Evolutionary conservation across 2,113 vertebrate genomes (phyloP).

Genomic region (Platysteira castanea): DNA sequence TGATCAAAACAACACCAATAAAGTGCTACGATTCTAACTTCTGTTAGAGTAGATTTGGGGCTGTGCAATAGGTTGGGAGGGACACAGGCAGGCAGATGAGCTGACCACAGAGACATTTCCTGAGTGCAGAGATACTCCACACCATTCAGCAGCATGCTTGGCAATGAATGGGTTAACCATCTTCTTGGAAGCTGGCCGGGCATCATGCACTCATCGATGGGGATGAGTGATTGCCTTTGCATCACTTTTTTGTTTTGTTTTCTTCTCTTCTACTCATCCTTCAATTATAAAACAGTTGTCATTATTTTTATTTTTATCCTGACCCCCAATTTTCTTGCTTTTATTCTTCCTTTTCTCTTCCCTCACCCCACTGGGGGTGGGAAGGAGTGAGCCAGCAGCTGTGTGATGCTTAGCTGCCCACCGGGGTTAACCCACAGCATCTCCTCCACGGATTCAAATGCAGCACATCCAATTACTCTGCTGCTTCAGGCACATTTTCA

Average conservation of each 20-base stretch:
- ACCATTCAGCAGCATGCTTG: accelerated
- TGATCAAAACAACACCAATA: neutral
- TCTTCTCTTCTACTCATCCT: neutral
- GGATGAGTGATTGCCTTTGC: neutral
- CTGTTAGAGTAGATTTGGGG: neutral
- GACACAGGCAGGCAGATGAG: neutral
- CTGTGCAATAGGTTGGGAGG: neutral
- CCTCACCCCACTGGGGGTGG: neutral
- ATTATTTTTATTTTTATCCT: neutral
- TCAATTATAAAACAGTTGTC: neutral
- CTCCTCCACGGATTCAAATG: neutral
- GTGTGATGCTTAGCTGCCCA: neutral
- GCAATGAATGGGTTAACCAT: neutral
- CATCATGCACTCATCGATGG: neutral
- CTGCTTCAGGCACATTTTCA: neutral
- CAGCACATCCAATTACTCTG: neutral
- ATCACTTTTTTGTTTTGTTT: neutral
- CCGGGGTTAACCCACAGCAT: neutral
- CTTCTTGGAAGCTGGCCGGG: neutral
- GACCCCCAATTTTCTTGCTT: neutral
- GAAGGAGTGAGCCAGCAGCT: neutral
- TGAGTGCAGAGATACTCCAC: neutral
- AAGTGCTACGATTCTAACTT: neutral
- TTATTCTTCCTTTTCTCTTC: neutral
- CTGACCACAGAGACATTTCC: neutral